Evolutionary conservation across 2,797 vertebrate genomes (phyloP).

Genomic region (Danio kyathit): DNA sequence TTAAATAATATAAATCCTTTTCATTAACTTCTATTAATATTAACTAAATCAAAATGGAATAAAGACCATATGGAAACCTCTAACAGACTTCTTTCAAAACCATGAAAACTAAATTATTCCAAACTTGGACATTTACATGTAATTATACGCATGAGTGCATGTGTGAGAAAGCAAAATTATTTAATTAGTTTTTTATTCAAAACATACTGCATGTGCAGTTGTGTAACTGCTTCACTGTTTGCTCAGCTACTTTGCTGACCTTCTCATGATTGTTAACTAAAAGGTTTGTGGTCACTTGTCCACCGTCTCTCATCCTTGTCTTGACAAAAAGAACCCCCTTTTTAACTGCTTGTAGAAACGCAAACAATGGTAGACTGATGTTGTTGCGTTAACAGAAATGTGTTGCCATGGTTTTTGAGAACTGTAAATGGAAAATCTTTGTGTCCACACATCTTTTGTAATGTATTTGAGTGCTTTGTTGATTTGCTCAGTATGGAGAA

Average conservation of each 20-base stretch:
- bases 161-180: background rate
- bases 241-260: slow-evolving; percentile 39
- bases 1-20: too few relatives aligned
- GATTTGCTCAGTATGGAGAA: background rate
- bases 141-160: too few relatives aligned
- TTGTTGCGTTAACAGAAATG: background rate
- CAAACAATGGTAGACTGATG: background rate
- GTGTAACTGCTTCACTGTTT: slow-evolving; percentile 10
- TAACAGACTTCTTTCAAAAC: too few relatives aligned
- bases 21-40: too few relatives aligned
- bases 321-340: background rate
- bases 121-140: too few relatives aligned
- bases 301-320: background rate
- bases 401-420: background rate
- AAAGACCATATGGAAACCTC: too few relatives aligned
- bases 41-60: too few relatives aligned
- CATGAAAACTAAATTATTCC: too few relatives aligned
- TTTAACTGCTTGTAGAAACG: background rate
- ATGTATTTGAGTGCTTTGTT: background rate
- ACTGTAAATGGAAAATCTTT: background rate
- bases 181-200: background rate
- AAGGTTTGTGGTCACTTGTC: background rate
- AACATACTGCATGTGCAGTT: background rate
- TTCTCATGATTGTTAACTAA: slow-evolving; percentile 3
- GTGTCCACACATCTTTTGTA: background rate